phyloP scores from a whole-genome alignment of 2,113 vertebrate genomes.

The Cichladusa arquata region DNA sequence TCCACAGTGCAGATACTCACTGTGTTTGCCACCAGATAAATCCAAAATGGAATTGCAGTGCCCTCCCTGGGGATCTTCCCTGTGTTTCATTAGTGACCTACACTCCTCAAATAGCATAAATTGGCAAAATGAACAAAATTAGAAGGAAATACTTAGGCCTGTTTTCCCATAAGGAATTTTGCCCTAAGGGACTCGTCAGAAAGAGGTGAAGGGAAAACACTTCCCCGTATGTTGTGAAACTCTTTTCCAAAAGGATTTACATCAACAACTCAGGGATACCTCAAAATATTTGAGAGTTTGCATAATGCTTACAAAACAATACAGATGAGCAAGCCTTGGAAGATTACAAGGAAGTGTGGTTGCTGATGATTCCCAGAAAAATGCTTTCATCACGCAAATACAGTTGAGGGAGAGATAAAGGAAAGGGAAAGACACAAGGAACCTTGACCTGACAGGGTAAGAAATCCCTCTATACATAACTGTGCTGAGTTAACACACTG shows the following conservation, averaged over 20 bases:
- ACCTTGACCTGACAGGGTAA: neutral
- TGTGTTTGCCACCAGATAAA: neutral
- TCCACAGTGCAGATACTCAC: neutral
- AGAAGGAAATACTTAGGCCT: neutral
- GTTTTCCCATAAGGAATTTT: neutral
- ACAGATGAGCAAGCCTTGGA: neutral
- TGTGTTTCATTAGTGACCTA: neutral
- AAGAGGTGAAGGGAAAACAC: neutral
- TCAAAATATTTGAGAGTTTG: neutral
- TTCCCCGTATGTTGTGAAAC: neutral
- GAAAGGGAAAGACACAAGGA: neutral
- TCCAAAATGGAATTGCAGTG: neutral
- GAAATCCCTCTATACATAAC: neutral
- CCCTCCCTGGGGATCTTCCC: neutral
- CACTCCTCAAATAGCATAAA: neutral
- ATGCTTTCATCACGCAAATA: neutral
- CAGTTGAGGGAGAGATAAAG: neutral
- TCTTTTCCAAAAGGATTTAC: neutral
- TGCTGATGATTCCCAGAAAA: constrained; percentile 4
- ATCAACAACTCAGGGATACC: neutral
- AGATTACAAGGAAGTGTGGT: neutral
- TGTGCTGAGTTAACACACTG: neutral
- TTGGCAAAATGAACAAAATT: neutral
- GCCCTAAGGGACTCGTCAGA: neutral
- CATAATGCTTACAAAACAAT: constrained; percentile 5